Base-by-base conservation (phyloP, 1,140 invertebrate species). In the Zaprionus ghesquierei region DNA sequence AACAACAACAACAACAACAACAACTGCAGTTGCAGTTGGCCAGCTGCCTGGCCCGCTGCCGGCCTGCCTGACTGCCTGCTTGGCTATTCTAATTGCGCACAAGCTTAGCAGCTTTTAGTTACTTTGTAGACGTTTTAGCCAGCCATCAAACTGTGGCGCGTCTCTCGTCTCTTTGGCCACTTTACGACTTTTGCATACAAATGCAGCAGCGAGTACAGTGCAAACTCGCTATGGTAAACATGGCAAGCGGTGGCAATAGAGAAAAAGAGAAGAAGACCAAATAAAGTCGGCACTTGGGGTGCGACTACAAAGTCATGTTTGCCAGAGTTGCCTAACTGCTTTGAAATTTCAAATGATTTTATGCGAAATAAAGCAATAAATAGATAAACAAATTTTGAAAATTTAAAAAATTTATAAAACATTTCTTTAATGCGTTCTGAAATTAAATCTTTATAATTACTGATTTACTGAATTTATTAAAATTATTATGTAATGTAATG, bases 31-130 rank as follows among this genome's bases (percentile, higher is more conserved):
- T 44, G 44, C 63, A 41, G 10, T 41, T n/a, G 13, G 27, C 27
- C 53, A 41, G 20, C 13, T 35, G 27, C 41, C 73, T 15, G n/a
- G n/a, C n/a, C n/a, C 69, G 73, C 77, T 61, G 69, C 73, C 77
- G 69, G 51, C 46, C 68, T 44, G 76, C 62, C 77, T 61, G 69
- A 69, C 77, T 72, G 51, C 46, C 68, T 44, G 76, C 62, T 75
- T 68, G 79, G 65, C 75, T 89, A 87, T 89, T 87, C 82, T 87
- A 86, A 86, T 86, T 86, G 81, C 81, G 79, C 82, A 89, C 84
- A 89, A 82, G 82, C 82, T 89, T 87, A 86, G 79, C 82, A 76
- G 82, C 84, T 82, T 86, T 86, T 89, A 89, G 82, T 79, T 89
- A 86, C 71, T 89, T 86, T 86, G 82, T 87, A 84, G 76, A 89